Percentiles rank a stretch among this genome's conserved stretches.
Conservation (phyloP, 2,113 vertebrate genomes). For the Hippolais icterina region DNA sequence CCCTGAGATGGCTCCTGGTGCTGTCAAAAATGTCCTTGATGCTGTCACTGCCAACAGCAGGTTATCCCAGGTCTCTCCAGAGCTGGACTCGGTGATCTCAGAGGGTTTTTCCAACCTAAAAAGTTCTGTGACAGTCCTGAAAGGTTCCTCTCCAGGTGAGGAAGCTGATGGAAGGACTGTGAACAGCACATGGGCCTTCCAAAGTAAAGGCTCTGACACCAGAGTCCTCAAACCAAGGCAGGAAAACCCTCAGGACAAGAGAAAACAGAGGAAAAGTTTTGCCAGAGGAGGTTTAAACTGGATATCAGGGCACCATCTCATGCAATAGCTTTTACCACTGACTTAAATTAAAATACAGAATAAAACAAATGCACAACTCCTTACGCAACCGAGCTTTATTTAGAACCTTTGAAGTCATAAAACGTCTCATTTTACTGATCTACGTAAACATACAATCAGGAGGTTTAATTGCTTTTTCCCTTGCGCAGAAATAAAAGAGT, state of each 20-base stretch:
- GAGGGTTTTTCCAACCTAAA: no score
- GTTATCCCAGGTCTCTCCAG: neutral
- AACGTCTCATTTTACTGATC: conserved; percentile 31
- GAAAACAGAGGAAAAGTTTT: neutral
- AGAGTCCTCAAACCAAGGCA: neutral
- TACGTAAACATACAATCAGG: conserved; percentile 38
- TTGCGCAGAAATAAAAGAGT: conserved; percentile 13
- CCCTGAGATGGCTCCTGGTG: neutral
- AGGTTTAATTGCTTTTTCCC: conserved; percentile 35
- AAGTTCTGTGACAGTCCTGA: no score
- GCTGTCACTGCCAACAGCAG: neutral
- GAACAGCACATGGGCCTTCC: neutral
- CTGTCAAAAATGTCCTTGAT: neutral
- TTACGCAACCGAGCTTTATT: conserved; percentile 62
- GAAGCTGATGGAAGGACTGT: neutral
- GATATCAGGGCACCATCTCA: neutral
- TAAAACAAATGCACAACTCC: neutral
- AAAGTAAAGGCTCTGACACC: neutral
- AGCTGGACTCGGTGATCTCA: no score
- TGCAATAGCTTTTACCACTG: neutral
- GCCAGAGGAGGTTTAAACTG: neutral
- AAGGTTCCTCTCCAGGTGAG: neutral
- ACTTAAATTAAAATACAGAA: neutral
- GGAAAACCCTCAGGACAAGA: neutral
- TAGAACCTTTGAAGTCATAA: conserved; percentile 66